These are phyloP conservation scores for Melipona bicolor DNA, from an alignment of 2,888 invertebrate species.

Conservation along the genomic window DNA sequence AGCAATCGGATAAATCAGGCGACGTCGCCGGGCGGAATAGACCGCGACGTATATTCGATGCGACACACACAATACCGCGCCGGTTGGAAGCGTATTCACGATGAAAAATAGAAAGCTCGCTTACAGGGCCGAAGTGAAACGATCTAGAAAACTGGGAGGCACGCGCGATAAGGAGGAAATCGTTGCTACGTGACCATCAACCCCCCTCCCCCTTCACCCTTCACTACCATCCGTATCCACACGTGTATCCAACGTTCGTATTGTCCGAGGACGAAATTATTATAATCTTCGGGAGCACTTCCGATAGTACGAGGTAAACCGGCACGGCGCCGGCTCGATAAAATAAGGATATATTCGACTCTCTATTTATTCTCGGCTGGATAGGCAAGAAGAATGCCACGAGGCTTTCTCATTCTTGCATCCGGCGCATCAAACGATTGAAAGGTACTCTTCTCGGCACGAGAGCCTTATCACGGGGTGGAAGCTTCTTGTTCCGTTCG, in stretches of 20 bases:
- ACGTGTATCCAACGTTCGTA: conserved; percentile 10
- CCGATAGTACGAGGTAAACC: conserved; percentile 4
- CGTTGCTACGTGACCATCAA: conserved; percentile 51
- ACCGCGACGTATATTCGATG: conserved; percentile 42
- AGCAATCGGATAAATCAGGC: conserved; percentile 57
- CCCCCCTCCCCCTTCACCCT: neutral
- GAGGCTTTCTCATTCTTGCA: neutral
- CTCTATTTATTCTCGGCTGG: conserved; percentile 3
- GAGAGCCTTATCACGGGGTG: neutral
- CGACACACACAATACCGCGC: conserved; percentile 46
- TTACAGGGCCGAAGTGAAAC: conserved; percentile 55
- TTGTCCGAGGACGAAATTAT: conserved; percentile 46
- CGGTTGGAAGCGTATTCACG: conserved; percentile 30
- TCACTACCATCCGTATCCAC: neutral
- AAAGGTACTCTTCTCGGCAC: neutral
- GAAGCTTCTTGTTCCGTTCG: neutral
- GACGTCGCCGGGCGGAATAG: conserved; percentile 39
- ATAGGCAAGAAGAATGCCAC: conserved; percentile 6
- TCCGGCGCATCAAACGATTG: neutral
- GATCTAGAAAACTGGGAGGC: conserved; percentile 62
- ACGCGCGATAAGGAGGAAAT: conserved; percentile 58
- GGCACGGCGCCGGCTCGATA: conserved; percentile 3
- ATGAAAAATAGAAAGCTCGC: conserved; percentile 57
- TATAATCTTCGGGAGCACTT: conserved; percentile 33
- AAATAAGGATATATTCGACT: conserved; percentile 12